Evolutionary conservation across 2,888 invertebrate species (phyloP).

Genomic region (Miltochrista miniata): DNA sequence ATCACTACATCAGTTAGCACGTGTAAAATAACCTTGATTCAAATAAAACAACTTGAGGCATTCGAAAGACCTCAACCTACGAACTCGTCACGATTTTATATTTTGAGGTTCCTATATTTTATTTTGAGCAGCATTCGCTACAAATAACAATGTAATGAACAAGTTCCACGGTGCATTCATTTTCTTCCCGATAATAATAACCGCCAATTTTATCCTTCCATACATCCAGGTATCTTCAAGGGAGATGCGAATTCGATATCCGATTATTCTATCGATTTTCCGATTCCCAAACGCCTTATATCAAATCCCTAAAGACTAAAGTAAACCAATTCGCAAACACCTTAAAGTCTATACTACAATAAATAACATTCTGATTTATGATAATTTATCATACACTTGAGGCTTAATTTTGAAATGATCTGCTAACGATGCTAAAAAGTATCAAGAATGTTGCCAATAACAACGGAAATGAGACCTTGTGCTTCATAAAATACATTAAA

Average conservation of each 20-base stretch:
- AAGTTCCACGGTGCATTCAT: slow-evolving; percentile 39
- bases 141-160: slow-evolving; percentile 18
- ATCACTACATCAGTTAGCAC: slow-evolving; percentile 47
- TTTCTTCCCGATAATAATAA: slow-evolving; percentile 52
- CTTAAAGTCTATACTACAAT: slow-evolving; percentile 81
- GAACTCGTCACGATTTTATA: slow-evolving; percentile 17
- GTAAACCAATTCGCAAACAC: slow-evolving; percentile 76
- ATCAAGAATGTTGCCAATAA: slow-evolving; percentile 42
- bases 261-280: slow-evolving; percentile 51
- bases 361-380: slow-evolving; percentile 81
- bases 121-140: slow-evolving; percentile 12
- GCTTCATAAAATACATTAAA: slow-evolving; percentile 49
- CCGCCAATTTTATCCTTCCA: slow-evolving; percentile 55
- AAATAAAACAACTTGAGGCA: slow-evolving; percentile 20
- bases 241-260: slow-evolving; percentile 65
- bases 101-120: slow-evolving; percentile 14
- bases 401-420: slow-evolving; percentile 82
- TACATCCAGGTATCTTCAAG: slow-evolving; percentile 53
- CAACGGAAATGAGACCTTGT: slow-evolving; percentile 64
- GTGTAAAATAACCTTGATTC: too few species aligned
- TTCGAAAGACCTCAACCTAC: slow-evolving; percentile 12
- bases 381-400: slow-evolving; percentile 82
- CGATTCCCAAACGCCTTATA: slow-evolving; percentile 5
- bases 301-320: slow-evolving; percentile 65
- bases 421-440: slow-evolving; percentile 46